Base-by-base conservation (phyloP, 2,113 vertebrate genomes). In the Prionailurus bengalensis region DNA sequence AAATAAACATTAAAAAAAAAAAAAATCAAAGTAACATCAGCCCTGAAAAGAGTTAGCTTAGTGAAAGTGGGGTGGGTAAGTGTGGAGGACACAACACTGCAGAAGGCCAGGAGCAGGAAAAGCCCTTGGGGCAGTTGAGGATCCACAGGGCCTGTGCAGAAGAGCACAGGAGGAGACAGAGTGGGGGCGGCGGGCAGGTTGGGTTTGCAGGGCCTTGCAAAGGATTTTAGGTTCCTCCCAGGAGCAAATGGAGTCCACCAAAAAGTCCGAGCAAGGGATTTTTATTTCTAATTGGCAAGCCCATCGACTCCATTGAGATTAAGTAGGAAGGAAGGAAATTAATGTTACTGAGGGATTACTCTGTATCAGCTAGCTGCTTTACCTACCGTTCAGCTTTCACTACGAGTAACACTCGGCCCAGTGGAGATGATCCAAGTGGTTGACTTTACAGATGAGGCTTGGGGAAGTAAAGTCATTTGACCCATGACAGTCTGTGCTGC, bases 281-380 rank as follows among this genome's bases (percentile, higher is more conserved):
- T 87, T 82, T 82, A 17, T 58, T 83, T 87, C 12, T 80, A 90
- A 65, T 36, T 82, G 78, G 63, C 45, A 91, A 95, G 68, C 61
- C 42, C 13, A 11, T 36, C 66, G 58, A 33, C 45, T 53, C 74
- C 23, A 31, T 78, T 93, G 36, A 58, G 45, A 80, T 14, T 66
- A 74, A 58, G 78, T 5, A 91, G 76, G 70, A 86, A 78, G 33
- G 70, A 93, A 95, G 53, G 70, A 83, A 65, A 61, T 74, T 5
- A 33, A 91, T 81, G 65, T 84, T 80, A 36, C 33, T 6, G 25
- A 82, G 61, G 14, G 51, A 19, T 70, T 63, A 33, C n/a, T n/a
- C 13, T 68, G 39, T 74, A 39, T 39, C n/a, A 61, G 45, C 58
- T 51, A 80, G 82, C 65, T 92, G 23, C 88, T 29, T 29, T 84